Evolutionary conservation across 2,888 invertebrate genomes (phyloP).

Genomic region (Drosophila incognita): DNA sequence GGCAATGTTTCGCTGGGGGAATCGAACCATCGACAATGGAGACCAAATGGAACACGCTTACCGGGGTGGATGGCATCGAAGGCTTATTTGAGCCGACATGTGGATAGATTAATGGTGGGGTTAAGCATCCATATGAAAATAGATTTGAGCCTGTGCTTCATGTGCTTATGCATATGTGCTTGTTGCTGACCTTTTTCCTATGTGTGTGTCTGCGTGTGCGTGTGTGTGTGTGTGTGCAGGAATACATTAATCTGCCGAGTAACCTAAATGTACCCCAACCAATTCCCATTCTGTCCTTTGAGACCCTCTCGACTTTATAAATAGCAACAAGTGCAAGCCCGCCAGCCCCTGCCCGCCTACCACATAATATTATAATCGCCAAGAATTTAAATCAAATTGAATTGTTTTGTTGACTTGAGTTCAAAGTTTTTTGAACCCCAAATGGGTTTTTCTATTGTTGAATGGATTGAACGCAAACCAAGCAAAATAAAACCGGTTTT

Average conservation of each 20-base stretch:
- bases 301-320: slow-evolving; percentile 43
- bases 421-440: slow-evolving; percentile 30
- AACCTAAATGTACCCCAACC: neutral
- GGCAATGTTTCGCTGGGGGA: slow-evolving; percentile 53
- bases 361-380: slow-evolving; percentile 25
- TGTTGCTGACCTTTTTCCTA: slow-evolving; percentile 32
- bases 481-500: slow-evolving; percentile 7
- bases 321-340: slow-evolving; percentile 57
- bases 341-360: no score
- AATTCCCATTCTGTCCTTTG: slow-evolving; percentile 15
- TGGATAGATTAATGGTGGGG: slow-evolving; percentile 72
- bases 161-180: slow-evolving; percentile 43
- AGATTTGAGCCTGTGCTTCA: slow-evolving; percentile 49
- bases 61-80: slow-evolving; percentile 1
- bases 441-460: slow-evolving; percentile 16
- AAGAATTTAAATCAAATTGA: slow-evolving; percentile 41
- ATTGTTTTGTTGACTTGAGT: slow-evolving; percentile 41
- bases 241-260: slow-evolving; percentile 19
- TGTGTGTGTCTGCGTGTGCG: neutral
- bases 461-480: slow-evolving; percentile 3
- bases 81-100: slow-evolving; percentile 36
- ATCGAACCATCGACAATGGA: slow-evolving; percentile 14
- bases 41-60: slow-evolving; percentile 18
- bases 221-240: neutral
- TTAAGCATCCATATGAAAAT: slow-evolving; percentile 51